These are phyloP conservation scores for Chaetoderma sp. DNA, from an alignment of 2,888 invertebrate genomes.

Conservation along the genomic window DNA sequence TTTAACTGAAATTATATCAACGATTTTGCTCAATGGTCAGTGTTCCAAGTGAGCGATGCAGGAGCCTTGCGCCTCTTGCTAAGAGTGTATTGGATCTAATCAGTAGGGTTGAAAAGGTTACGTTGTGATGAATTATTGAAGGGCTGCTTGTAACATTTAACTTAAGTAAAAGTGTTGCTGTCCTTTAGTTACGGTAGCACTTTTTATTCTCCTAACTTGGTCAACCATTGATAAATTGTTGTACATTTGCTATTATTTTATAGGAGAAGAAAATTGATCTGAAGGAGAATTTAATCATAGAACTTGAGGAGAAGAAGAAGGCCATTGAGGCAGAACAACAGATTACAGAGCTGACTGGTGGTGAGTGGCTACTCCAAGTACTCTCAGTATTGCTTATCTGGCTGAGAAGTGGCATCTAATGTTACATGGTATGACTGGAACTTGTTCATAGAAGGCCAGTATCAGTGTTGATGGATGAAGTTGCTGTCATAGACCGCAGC, in stretches of 20 bases:
- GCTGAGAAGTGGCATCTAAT: too few species aligned
- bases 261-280: constrained; percentile 90
- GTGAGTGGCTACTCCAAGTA: constrained; percentile 38
- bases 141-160: background rate
- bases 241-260: constrained; percentile 13
- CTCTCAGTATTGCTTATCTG: too few species aligned
- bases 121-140: background rate
- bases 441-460: too few species aligned
- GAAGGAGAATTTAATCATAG: constrained; percentile 87
- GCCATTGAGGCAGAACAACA: constrained; percentile 89
- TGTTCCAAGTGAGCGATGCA: too few species aligned
- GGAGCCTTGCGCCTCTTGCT: too few species aligned
- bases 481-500: too few species aligned
- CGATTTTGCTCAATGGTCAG: too few species aligned
- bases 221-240: too few species aligned
- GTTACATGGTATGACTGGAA: too few species aligned
- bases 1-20: too few species aligned
- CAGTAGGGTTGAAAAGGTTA: background rate
- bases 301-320: constrained; percentile 92
- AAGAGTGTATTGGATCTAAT: too few species aligned
- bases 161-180: background rate
- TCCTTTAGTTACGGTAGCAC: background rate
- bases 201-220: background rate
- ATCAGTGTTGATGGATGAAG: too few species aligned
- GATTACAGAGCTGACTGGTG: constrained; percentile 90